Conservation (phyloP, 2,113 vertebrate species). For the Mugil cephalus region DNA sequence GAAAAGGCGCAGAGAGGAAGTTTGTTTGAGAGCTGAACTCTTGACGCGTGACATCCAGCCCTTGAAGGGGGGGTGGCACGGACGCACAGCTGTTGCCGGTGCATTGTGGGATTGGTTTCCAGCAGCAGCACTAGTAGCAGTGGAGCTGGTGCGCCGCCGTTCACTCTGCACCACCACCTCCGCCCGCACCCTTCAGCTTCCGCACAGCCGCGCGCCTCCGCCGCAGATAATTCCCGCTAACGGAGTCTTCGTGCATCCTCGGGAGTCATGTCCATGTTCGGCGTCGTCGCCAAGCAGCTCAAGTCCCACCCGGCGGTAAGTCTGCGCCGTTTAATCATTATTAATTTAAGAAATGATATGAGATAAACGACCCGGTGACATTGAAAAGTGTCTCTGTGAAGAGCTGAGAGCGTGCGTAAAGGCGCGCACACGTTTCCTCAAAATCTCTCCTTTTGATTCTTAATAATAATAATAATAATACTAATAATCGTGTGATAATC, state of each 20-base stretch:
- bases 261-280: constrained; percentile 56
- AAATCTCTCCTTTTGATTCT: not conserved
- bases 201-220: not conserved
- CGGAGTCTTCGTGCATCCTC: not conserved
- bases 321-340: not conserved
- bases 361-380: constrained; percentile 53
- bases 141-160: constrained; percentile 14
- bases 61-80: too few relatives aligned
- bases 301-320: constrained; percentile 83
- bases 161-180: too few relatives aligned
- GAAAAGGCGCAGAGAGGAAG: too few relatives aligned
- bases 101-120: constrained; percentile 62
- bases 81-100: constrained; percentile 45
- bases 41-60: too few relatives aligned
- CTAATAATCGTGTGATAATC: not conserved
- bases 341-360: not conserved
- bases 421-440: not conserved
- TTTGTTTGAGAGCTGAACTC: too few relatives aligned
- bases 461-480: not conserved
- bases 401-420: not conserved
- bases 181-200: too few relatives aligned
- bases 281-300: constrained; percentile 73
- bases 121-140: not conserved
- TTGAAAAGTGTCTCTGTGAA: constrained; percentile 43
- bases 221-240: not conserved